Conservation (phyloP, 2,888 invertebrate species). For the Noctua janthina region DNA sequence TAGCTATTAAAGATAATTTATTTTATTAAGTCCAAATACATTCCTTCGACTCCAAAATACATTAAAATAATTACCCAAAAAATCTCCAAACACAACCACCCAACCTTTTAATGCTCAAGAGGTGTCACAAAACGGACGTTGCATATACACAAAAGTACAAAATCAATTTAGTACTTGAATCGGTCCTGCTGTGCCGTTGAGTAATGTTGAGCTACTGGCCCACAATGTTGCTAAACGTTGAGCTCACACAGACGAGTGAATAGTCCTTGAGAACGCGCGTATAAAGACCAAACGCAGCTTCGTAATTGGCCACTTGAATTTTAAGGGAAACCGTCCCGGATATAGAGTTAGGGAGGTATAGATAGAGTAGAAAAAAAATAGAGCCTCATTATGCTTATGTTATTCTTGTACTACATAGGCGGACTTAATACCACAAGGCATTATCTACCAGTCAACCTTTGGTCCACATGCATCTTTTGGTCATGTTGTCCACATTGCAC, state of each 20-base stretch:
- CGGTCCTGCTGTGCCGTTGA: slow-evolving; percentile 71
- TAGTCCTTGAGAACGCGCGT: slow-evolving; percentile 60
- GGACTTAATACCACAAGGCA: no score
- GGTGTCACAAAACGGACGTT: slow-evolving; percentile 53
- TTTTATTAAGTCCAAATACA: background rate
- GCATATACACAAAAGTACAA: slow-evolving; percentile 52
- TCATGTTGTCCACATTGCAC: no score
- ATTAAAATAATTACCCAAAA: slow-evolving; percentile 54
- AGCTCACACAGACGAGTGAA: slow-evolving; percentile 69
- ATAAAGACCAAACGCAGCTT: slow-evolving; percentile 80
- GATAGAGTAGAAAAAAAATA: slow-evolving; percentile 40
- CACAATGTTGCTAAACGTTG: slow-evolving; percentile 84
- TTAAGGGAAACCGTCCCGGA: slow-evolving; percentile 84
- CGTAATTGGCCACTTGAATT: slow-evolving; percentile 88
- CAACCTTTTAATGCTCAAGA: slow-evolving; percentile 24
- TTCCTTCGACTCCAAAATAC: slow-evolving; percentile 37
- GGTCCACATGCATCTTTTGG: no score
- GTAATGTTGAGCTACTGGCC: slow-evolving; percentile 70
- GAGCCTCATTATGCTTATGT: no score
- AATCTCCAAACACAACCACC: background rate
- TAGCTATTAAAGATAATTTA: no score
- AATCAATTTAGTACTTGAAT: slow-evolving; percentile 57
- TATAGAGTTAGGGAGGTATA: slow-evolving; percentile 71
- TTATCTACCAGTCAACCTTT: no score
- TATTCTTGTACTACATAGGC: no score